phyloP scores from a whole-genome alignment of 2,113 vertebrate species.

The Miniopterus natalensis region DNA sequence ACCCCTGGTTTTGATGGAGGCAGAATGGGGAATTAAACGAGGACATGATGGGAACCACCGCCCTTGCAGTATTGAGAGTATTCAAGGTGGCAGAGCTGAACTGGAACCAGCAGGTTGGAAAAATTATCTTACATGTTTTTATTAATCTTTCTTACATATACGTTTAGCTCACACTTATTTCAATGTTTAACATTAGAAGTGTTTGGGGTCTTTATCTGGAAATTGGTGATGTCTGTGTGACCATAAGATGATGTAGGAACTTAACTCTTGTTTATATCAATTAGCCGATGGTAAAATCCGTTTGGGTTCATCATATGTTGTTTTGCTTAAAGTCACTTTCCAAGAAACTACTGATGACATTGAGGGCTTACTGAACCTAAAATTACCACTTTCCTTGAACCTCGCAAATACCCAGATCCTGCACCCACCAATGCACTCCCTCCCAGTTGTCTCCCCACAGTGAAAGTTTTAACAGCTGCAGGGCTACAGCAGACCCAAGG shows the following conservation, averaged over 20 bases:
- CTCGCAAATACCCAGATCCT: background rate
- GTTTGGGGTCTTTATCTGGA: background rate
- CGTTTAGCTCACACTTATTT: background rate
- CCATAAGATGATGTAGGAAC: background rate
- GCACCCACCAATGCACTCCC: rapidly evolving
- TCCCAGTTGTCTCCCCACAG: background rate
- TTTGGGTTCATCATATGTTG: background rate
- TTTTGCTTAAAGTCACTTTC: background rate
- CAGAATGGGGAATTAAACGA: background rate
- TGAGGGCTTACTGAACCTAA: no score
- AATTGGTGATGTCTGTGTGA: background rate
- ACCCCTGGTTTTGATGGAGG: background rate
- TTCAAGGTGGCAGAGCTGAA: background rate
- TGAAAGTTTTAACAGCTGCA: no score
- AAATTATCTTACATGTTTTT: background rate
- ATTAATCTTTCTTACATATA: background rate
- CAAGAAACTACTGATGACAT: background rate
- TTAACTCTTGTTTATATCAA: background rate
- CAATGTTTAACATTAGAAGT: background rate
- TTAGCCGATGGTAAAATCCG: background rate
- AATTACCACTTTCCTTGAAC: background rate
- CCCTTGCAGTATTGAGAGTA: background rate
- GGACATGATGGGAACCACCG: background rate
- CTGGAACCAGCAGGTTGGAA: background rate
- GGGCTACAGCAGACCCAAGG: no score